These are phyloP conservation scores for Hydrolagus colliei DNA, from an alignment of 2,797 vertebrate species.

Conservation along the genomic window DNA sequence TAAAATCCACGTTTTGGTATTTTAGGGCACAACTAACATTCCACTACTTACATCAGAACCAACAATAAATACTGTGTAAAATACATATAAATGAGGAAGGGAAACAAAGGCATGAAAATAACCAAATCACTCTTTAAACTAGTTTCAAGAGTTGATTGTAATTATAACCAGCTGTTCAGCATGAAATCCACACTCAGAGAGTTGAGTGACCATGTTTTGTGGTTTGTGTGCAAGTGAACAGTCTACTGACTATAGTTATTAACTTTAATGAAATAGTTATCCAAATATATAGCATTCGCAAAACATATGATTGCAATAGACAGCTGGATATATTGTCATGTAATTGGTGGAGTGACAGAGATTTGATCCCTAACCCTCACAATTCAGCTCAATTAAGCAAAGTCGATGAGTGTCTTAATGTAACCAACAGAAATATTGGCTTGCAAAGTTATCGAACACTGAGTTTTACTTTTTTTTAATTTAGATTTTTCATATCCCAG, in stretches of 20 bases:
- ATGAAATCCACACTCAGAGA: constrained; percentile 3
- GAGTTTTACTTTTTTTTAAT: neutral
- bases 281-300: constrained; percentile 10
- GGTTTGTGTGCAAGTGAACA: constrained; percentile 21
- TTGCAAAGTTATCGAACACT: neutral
- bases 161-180: constrained; percentile 23
- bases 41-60: neutral
- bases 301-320: constrained; percentile 10
- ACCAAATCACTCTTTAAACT: constrained; percentile 15
- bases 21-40: constrained; percentile 11
- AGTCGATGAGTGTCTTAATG: neutral
- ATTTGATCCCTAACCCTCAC: neutral
- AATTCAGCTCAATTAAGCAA: constrained; percentile 26
- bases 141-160: constrained; percentile 25
- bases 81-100: constrained; percentile 15
- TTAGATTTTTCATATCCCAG: neutral
- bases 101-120: constrained; percentile 14
- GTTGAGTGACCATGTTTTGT: neutral
- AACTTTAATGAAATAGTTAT: neutral
- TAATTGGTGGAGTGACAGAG: constrained; percentile 3
- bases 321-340: neutral
- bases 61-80: neutral
- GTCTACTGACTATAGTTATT: constrained; percentile 17
- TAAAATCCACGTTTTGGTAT: neutral
- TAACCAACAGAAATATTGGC: neutral